These are phyloP conservation scores for Tragulus kanchil DNA, from an alignment of 2,113 vertebrate species.

Conservation along the genomic window DNA sequence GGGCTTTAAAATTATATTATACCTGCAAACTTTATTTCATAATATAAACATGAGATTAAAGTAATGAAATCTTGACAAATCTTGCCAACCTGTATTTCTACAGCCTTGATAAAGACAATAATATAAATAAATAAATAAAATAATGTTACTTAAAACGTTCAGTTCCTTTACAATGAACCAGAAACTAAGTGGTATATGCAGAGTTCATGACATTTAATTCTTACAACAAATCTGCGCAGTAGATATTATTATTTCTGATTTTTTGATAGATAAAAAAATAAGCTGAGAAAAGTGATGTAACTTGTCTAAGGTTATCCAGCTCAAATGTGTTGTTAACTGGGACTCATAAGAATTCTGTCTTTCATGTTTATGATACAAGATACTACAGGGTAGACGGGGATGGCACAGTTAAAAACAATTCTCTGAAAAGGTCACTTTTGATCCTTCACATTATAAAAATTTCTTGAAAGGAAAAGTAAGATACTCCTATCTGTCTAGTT, in stretches of 20 bases:
- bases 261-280: background rate
- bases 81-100: background rate
- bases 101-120: background rate
- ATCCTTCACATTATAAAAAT: background rate
- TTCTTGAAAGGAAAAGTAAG: background rate
- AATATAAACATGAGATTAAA: conserved; percentile 3
- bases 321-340: background rate
- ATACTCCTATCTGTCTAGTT: background rate
- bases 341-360: background rate
- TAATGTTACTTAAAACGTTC: background rate
- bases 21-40: background rate
- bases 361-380: background rate
- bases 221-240: background rate
- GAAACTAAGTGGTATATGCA: background rate
- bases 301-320: background rate
- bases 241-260: background rate
- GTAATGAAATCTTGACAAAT: background rate
- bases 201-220: background rate
- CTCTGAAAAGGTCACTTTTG: background rate
- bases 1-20: background rate
- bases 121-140: background rate
- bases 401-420: background rate
- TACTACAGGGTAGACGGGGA: background rate
- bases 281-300: background rate
- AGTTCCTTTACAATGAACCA: background rate